phyloP scores from a whole-genome alignment of 2,888 invertebrate genomes.

The Halictus quadricinctus region DNA sequence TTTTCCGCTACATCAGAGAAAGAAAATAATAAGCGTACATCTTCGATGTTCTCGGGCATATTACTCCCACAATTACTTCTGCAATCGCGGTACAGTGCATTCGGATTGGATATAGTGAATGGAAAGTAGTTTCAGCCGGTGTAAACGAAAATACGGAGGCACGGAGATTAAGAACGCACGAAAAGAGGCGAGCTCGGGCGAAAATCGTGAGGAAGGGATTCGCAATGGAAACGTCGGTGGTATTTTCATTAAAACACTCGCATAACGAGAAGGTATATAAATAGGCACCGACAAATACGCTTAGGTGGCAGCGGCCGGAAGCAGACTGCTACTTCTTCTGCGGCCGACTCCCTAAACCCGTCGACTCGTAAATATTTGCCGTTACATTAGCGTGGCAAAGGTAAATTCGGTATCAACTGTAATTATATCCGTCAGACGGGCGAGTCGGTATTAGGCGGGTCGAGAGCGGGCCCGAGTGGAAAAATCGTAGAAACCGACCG shows the following conservation, averaged over 20 bases:
- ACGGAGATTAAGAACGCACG: constrained; percentile 4
- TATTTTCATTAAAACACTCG: constrained; percentile 65
- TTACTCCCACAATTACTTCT: neutral
- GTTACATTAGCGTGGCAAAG: constrained; percentile 64
- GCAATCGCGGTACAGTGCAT: neutral
- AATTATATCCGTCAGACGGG: constrained; percentile 62
- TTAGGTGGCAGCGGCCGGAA: constrained; percentile 1
- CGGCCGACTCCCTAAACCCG: constrained; percentile 48
- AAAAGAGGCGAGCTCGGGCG: neutral
- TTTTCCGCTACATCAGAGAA: neutral
- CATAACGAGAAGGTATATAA: constrained; percentile 49
- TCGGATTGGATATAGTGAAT: neutral
- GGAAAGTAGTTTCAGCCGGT: neutral
- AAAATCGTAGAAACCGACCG: constrained; percentile 40
- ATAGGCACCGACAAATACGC: constrained; percentile 62
- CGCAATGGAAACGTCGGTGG: neutral
- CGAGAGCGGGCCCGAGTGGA: constrained; percentile 36
- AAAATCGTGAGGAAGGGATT: neutral
- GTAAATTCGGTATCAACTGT: constrained; percentile 63
- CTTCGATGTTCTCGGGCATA: neutral
- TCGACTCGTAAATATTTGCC: constrained; percentile 69
- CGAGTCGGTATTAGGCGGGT: constrained; percentile 28
- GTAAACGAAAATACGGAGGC: neutral
- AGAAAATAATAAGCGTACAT: neutral
- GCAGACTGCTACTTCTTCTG: constrained; percentile 34